Percentiles rank a stretch among this genome's conserved stretches.
phyloP scores from a whole-genome alignment of 2,888 invertebrate species.

The Fissipunctia ypsillon region DNA sequence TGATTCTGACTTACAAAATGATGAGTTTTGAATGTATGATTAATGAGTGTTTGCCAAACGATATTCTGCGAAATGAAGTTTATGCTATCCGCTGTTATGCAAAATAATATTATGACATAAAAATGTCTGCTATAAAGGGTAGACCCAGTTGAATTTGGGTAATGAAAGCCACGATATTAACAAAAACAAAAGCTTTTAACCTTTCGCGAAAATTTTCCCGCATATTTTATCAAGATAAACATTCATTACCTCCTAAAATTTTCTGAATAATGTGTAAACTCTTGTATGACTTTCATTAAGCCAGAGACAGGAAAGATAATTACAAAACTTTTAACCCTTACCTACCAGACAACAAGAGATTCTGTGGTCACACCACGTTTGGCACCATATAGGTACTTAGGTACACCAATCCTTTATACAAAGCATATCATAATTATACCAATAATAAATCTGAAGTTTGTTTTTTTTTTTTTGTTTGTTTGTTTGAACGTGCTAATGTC shows the following conservation, averaged over 20 bases:
- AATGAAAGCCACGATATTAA: conserved; percentile 1
- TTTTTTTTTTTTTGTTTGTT: too few relatives aligned
- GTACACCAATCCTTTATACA: conserved; percentile 35
- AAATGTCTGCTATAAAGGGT: too few relatives aligned
- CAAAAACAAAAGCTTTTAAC: background rate
- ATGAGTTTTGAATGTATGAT: too few relatives aligned
- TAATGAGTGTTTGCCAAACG: too few relatives aligned
- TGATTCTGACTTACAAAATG: too few relatives aligned
- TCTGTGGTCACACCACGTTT: conserved; percentile 57
- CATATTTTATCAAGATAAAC: conserved; percentile 33
- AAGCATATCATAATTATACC: conserved; percentile 20
- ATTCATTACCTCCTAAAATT: conserved; percentile 35
- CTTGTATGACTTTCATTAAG: conserved; percentile 57
- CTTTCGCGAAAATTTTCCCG: background rate
- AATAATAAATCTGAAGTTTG: too few relatives aligned
- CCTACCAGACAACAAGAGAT: conserved; percentile 43
- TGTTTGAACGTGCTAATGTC: too few relatives aligned
- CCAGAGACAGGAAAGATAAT: conserved; percentile 63
- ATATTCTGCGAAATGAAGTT: too few relatives aligned
- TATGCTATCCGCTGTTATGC: too few relatives aligned
- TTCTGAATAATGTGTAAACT: conserved; percentile 57
- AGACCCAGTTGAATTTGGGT: background rate
- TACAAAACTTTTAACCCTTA: conserved; percentile 66
- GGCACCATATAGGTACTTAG: conserved; percentile 13
- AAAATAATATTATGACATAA: too few relatives aligned